Conservation (phyloP, 2,797 vertebrate genomes). For the Takifugu ocellatus region DNA sequence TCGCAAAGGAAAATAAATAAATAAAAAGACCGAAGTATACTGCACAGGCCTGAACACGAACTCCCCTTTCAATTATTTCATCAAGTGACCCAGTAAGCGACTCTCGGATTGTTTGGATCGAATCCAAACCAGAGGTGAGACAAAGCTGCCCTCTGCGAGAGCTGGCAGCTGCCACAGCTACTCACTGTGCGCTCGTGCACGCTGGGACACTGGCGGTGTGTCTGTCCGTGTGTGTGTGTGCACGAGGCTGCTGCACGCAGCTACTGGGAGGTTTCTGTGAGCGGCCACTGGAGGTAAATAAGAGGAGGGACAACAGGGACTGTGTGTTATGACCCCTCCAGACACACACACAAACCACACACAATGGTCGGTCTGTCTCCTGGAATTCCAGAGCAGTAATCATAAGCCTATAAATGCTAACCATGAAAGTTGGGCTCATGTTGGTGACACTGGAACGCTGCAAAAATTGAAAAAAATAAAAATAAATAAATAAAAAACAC, state of each 20-base stretch:
- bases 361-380: slow-evolving; percentile 25
- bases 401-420: slow-evolving; percentile 27
- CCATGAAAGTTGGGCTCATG: slow-evolving; percentile 11
- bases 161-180: slow-evolving; percentile 59
- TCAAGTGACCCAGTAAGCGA: slow-evolving; percentile 65
- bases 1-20: slow-evolving; percentile 10
- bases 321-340: slow-evolving; percentile 31
- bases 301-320: slow-evolving; percentile 41
- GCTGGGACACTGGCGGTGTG: slow-evolving; percentile 33
- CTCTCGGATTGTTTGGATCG: slow-evolving; percentile 48
- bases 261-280: slow-evolving; percentile 60
- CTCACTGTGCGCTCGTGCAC: slow-evolving; percentile 53
- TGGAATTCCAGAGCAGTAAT: slow-evolving; percentile 30
- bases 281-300: slow-evolving; percentile 50
- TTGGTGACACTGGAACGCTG: not conserved
- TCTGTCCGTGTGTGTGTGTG: slow-evolving; percentile 14
- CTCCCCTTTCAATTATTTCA: slow-evolving; percentile 63
- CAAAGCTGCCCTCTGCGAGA: slow-evolving; percentile 59
- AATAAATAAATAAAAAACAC: too few relatives aligned
- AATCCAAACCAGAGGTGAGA: slow-evolving; percentile 65
- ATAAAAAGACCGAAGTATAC: slow-evolving; percentile 22
- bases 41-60: slow-evolving; percentile 41
- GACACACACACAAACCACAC: slow-evolving; percentile 12
- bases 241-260: slow-evolving; percentile 15
- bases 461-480: too few relatives aligned